Conservation (phyloP, 2,797 vertebrate species). For the Erpetoichthys calabaricus region DNA sequence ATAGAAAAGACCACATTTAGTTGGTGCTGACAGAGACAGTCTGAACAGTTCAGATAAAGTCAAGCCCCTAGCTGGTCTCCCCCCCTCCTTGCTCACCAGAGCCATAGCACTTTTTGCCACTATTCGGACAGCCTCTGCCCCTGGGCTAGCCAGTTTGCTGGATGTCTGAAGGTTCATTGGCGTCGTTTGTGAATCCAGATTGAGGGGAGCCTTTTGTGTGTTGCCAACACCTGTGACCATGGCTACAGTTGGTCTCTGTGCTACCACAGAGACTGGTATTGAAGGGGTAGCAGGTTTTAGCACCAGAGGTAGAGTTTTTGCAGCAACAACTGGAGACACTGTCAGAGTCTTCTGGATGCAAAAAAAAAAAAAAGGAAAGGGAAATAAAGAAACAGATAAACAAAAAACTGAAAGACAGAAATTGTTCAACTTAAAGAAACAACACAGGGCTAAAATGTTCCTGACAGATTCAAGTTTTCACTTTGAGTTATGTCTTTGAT, state of each 20-base stretch:
- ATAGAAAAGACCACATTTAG: conserved; percentile 61
- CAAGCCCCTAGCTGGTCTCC: too few species aligned
- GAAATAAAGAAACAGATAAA: conserved; percentile 1
- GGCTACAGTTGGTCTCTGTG: conserved; percentile 79
- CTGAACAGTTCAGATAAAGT: conserved; percentile 4
- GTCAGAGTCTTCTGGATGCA: conserved; percentile 74
- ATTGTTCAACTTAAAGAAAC: background rate
- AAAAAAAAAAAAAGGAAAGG: conserved; percentile 26
- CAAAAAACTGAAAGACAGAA: background rate
- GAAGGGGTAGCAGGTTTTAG: conserved; percentile 86
- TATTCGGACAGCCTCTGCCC: conserved; percentile 74
- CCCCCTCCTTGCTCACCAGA: conserved; percentile 46
- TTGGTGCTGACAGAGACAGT: background rate
- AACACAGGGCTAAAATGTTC: background rate
- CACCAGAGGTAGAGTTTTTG: conserved; percentile 97
- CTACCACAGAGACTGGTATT: conserved; percentile 74
- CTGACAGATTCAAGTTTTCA: too few species aligned
- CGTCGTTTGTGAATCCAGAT: conserved; percentile 72
- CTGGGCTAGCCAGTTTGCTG: conserved; percentile 76
- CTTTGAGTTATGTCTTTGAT: too few species aligned
- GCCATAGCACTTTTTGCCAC: conserved; percentile 73
- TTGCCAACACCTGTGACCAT: conserved; percentile 90
- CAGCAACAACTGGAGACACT: conserved; percentile 85
- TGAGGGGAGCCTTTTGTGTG: conserved; percentile 65
- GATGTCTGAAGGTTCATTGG: conserved; percentile 93